Percentiles rank a stretch among this genome's conserved stretches.
phyloP scores from a whole-genome alignment of 1,140 invertebrate species.

The Halictus rubicundus region DNA sequence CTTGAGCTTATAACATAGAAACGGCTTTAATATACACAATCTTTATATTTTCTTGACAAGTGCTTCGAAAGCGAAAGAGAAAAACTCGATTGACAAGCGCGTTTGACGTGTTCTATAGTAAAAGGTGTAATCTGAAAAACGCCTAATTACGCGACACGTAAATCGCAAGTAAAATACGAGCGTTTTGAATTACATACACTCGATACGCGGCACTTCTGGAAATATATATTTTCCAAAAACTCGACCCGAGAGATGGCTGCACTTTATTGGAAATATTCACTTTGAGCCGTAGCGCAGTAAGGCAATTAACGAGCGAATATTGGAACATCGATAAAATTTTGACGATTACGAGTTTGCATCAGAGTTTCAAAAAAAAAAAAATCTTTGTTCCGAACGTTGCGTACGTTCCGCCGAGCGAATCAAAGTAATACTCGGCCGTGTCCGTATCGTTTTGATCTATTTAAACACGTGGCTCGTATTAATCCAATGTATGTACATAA shows the following conservation, averaged over 20 bases:
- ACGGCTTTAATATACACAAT: not conserved
- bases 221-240: slow-evolving; percentile 48
- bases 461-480: slow-evolving; percentile 8
- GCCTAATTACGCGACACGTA: slow-evolving; percentile 22
- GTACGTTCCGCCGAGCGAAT: slow-evolving; percentile 34
- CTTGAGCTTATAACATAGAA: not conserved
- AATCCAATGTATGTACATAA: not conserved
- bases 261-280: slow-evolving; percentile 63
- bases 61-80: too few relatives aligned
- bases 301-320: slow-evolving; percentile 59
- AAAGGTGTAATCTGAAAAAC: slow-evolving; percentile 32
- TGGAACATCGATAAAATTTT: slow-evolving; percentile 53
- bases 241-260: slow-evolving; percentile 20
- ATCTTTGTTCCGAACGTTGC: slow-evolving; percentile 35
- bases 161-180: not conserved
- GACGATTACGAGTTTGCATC: slow-evolving; percentile 28
- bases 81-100: not conserved
- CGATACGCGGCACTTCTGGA: slow-evolving; percentile 4
- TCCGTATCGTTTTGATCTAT: slow-evolving; percentile 12
- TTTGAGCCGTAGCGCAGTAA: slow-evolving; percentile 47
- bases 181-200: slow-evolving; percentile 43
- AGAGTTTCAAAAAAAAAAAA: slow-evolving; percentile 39
- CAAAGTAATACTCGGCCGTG: slow-evolving; percentile 23
- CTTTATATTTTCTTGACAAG: too few relatives aligned
- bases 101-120: not conserved